Evolutionary conservation across 2,888 invertebrate species (phyloP).

Genomic region (Amblyjoppa proteus): DNA sequence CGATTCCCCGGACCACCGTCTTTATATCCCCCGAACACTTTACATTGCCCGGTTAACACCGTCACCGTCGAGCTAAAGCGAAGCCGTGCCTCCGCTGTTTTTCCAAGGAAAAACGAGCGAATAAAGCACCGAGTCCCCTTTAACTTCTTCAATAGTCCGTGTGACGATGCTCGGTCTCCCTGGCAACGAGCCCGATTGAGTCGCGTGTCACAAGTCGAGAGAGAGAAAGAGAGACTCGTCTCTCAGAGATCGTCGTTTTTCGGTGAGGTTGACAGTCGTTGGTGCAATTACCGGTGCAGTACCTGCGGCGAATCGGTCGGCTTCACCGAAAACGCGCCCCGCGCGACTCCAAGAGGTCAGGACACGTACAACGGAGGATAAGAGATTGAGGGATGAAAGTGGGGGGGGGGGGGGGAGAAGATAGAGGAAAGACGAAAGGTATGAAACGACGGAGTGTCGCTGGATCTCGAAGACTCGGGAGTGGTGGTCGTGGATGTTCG

Average conservation of each 20-base stretch:
- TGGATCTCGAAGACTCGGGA: conserved; percentile 47
- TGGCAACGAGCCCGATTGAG: conserved; percentile 83
- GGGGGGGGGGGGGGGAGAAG: conserved; percentile 56
- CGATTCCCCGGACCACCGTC: not conserved
- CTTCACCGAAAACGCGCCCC: conserved; percentile 39
- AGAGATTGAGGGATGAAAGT: conserved; percentile 57
- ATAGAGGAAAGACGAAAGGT: conserved; percentile 53
- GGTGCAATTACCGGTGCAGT: not conserved
- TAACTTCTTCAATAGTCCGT: conserved; percentile 83
- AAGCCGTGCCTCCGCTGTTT: conserved; percentile 28
- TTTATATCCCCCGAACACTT: conserved; percentile 42
- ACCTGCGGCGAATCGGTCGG: conserved; percentile 15
- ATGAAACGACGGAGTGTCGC: conserved; percentile 43
- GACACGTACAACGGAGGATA: conserved; percentile 66
- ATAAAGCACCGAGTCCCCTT: conserved; percentile 78
- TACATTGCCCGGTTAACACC: conserved; percentile 54
- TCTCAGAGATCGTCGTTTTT: conserved; percentile 54
- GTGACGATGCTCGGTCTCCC: conserved; percentile 82
- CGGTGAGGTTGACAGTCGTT: conserved; percentile 30
- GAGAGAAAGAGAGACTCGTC: conserved; percentile 58
- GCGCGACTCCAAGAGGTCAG: conserved; percentile 9
- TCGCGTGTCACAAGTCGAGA: conserved; percentile 80
- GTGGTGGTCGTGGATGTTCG: conserved; percentile 49
- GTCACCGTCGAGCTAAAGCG: conserved; percentile 27
- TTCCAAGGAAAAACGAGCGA: conserved; percentile 56